Conservation (phyloP, 2,797 vertebrate species). For the Arrhamphus sclerolepis region DNA sequence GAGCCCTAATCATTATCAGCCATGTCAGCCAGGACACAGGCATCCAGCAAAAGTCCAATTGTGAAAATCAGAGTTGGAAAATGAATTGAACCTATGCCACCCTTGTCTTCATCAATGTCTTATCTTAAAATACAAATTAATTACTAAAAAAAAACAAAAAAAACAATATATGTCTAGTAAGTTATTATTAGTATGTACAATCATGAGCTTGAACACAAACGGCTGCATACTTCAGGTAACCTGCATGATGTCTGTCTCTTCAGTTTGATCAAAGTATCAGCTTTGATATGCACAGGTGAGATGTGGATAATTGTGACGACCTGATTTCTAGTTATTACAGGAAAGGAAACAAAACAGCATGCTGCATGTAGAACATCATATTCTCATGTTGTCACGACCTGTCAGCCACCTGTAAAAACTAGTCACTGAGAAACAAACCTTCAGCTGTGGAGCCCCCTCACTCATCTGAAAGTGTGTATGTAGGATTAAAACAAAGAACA, state of each 20-base stretch:
- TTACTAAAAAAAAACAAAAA: neutral
- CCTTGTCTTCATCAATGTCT: neutral
- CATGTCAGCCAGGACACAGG: conserved; percentile 56
- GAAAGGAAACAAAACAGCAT: neutral
- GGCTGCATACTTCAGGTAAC: conserved; percentile 6
- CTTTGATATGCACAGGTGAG: conserved; percentile 15
- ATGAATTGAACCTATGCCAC: conserved; percentile 1
- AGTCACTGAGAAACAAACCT: neutral
- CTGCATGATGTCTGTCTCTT: conserved; percentile 19
- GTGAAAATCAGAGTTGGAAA: conserved; percentile 19
- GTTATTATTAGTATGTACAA: too few relatives aligned
- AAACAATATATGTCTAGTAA: too few relatives aligned
- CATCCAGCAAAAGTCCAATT: conserved; percentile 35
- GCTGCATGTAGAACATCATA: neutral
- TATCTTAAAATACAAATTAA: too few relatives aligned
- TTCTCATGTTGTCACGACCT: neutral
- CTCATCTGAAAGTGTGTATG: too few relatives aligned
- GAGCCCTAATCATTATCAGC: conserved; percentile 66
- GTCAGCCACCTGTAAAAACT: neutral
- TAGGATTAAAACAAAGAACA: neutral
- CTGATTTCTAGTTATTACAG: neutral
- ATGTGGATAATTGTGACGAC: neutral
- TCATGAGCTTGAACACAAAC: too few relatives aligned
- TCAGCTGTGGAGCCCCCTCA: neutral
- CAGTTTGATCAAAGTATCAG: conserved; percentile 4